phyloP scores from a whole-genome alignment of 1,140 invertebrate genomes.

The Liolophura sinensis region DNA sequence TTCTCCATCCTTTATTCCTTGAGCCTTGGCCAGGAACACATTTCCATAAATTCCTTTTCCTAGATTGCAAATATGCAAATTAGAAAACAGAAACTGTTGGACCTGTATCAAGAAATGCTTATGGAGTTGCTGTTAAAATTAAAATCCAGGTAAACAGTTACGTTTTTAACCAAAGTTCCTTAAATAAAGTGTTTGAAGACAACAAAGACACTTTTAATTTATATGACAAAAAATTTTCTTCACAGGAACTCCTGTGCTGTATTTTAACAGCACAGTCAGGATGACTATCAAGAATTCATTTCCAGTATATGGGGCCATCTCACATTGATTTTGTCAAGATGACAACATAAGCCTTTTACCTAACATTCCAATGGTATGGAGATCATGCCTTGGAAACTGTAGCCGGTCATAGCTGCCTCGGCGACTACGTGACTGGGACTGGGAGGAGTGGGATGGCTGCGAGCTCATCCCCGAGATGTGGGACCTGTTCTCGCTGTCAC shows the following conservation, averaged over 20 bases:
- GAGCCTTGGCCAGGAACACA: slow-evolving; percentile 75
- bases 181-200: too few relatives aligned
- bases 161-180: too few relatives aligned
- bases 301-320: too few relatives aligned
- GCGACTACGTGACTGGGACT: slow-evolving; percentile 61
- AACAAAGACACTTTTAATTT: too few relatives aligned
- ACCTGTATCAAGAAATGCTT: background rate
- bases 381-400: slow-evolving; percentile 70
- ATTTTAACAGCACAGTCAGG: too few relatives aligned
- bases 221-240: too few relatives aligned
- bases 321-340: too few relatives aligned
- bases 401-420: slow-evolving; percentile 79
- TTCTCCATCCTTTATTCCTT: slow-evolving; percentile 54
- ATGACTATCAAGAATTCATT: too few relatives aligned
- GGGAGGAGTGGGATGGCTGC: slow-evolving; percentile 52
- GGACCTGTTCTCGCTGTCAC: slow-evolving; percentile 76
- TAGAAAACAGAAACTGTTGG: slow-evolving; percentile 4
- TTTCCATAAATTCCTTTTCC: slow-evolving; percentile 91
- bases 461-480: slow-evolving; percentile 65
- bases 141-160: too few relatives aligned
- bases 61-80: slow-evolving; percentile 33
- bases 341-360: slow-evolving; percentile 52
- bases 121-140: too few relatives aligned
- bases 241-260: too few relatives aligned
- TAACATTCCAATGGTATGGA: slow-evolving; percentile 81